A percentile compares a stretch with the other conserved stretches of the same genome.
Conservation (phyloP, 92 coral and sea anemone genomes). For the Porites cylindrica region DNA sequence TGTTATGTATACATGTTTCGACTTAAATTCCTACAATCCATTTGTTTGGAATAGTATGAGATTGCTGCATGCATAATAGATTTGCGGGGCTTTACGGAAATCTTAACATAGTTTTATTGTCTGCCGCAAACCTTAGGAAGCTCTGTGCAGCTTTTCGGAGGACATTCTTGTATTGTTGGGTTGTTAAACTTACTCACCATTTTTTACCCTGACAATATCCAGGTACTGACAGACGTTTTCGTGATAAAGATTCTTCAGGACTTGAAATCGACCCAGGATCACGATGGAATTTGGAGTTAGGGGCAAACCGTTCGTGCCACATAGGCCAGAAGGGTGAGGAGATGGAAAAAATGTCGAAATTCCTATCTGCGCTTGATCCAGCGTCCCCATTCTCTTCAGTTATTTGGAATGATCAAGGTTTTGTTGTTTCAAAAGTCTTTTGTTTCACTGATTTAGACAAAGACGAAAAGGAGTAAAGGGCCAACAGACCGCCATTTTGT, state of each 20-base stretch:
- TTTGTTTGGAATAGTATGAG: no score
- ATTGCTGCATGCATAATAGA: no score
- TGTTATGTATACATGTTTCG: no score
- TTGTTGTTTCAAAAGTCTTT: background rate
- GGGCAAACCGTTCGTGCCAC: conserved; percentile 99
- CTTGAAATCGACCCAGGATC: conserved; percentile 91
- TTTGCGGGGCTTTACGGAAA: no score
- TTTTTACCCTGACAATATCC: conserved; percentile 90
- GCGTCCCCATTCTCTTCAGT: conserved; percentile 76
- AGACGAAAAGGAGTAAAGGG: background rate
- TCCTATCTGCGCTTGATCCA: conserved; percentile 87
- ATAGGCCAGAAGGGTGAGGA: conserved; percentile 93
- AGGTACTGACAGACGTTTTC: conserved; percentile 93
- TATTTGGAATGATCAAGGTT: background rate
- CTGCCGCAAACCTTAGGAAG: no score
- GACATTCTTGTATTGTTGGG: background rate
- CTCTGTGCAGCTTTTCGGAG: no score
- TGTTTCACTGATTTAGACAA: no score
- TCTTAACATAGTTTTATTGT: no score
- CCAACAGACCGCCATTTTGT: conserved; percentile 56
- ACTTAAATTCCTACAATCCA: no score
- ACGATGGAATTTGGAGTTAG: conserved; percentile 98
- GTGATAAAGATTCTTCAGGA: conserved; percentile 80
- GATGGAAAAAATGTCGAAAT: conserved; percentile 96
- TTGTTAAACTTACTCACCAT: conserved; percentile 69